Base-by-base conservation (phyloP, 2,113 vertebrate genomes). In the Scytalopus superciliaris region DNA sequence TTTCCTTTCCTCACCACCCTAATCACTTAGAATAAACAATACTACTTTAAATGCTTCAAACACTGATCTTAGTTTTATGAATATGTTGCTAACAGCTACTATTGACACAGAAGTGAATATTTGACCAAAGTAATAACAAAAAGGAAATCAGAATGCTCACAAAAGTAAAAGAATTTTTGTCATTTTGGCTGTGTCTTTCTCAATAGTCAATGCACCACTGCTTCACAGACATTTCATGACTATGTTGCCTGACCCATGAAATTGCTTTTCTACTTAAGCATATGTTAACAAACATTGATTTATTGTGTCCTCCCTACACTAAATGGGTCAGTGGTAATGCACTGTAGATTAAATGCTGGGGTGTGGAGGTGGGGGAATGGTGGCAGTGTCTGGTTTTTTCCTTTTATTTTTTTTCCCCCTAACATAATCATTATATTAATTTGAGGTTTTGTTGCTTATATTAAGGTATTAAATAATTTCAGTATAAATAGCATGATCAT, bases 211-310 rank as follows among this genome's bases (percentile, higher is more conserved):
- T 83, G 87, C 57, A 87, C 63, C 6, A 14, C 10, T 85, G 49
- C 75, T 93, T 83, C 66, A 76, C 49, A 85, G 53, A 72, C 3
- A 2, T 84, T 91, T 84, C 49, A 69, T 69, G 82, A 91, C 70
- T 53, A 55, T 35, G 74, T 50, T 85, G 49, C 35, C 28, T 94
- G 93, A 91, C 70, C 84, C 62, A 14, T 91, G 77, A 89, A 96
- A 96, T 87, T 93, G 74, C 53, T 87, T 92, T 94, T 82, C 55
- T 79, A 25, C n/a, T 91, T 93, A 68, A 73, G 91, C 76, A 74
- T 78, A 91, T 69, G 56, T 55, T 53, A 94, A 89, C 84, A 96
- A 85, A 89, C 79, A 91, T 79, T 93, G 79, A 97, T 96, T 96
- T 96, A 60, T 84, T 60, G 18, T 88, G 85, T 93, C 72, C 90